Conservation (phyloP, 1,140 invertebrate species). For the Limonius californicus region DNA sequence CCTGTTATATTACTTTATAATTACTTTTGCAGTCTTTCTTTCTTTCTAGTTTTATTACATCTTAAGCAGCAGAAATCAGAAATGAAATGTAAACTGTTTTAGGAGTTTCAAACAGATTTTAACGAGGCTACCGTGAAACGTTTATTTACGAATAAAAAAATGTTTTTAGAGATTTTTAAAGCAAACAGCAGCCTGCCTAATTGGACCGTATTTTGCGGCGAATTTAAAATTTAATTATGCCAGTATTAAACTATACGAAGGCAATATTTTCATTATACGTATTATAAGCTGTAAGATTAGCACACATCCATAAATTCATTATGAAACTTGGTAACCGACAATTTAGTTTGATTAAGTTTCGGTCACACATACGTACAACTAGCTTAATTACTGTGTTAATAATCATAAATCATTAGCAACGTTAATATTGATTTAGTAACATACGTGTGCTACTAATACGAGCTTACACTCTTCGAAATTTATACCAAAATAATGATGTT, state of each 20-base stretch:
- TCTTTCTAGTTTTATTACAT: conserved; percentile 10
- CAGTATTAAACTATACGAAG: neutral
- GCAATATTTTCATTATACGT: conserved; percentile 3
- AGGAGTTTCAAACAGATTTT: neutral
- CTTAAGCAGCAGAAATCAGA: neutral
- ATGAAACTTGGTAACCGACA: neutral
- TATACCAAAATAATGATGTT: neutral
- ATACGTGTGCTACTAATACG: too few relatives aligned
- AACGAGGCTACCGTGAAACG: neutral
- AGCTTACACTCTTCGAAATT: too few relatives aligned
- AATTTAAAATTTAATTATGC: conserved; percentile 1
- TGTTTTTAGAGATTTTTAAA: too few relatives aligned
- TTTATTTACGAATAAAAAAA: neutral
- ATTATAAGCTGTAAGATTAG: neutral
- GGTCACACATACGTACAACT: neutral
- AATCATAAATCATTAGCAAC: conserved; percentile 2
- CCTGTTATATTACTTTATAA: conserved; percentile 11
- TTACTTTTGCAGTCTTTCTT: conserved; percentile 8
- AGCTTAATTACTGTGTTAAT: conserved; percentile 4
- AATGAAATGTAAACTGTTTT: conserved; percentile 9
- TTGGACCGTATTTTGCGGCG: neutral
- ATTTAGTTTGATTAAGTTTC: conserved; percentile 8
- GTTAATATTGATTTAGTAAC: too few relatives aligned
- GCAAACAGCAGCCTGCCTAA: too few relatives aligned
- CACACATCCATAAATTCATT: conserved; percentile 3